Evolutionary conservation across 2,797 vertebrate species (phyloP), one percentile per base, ranked within the genome.

Genomic region (Cheirogaleus major): DNA sequence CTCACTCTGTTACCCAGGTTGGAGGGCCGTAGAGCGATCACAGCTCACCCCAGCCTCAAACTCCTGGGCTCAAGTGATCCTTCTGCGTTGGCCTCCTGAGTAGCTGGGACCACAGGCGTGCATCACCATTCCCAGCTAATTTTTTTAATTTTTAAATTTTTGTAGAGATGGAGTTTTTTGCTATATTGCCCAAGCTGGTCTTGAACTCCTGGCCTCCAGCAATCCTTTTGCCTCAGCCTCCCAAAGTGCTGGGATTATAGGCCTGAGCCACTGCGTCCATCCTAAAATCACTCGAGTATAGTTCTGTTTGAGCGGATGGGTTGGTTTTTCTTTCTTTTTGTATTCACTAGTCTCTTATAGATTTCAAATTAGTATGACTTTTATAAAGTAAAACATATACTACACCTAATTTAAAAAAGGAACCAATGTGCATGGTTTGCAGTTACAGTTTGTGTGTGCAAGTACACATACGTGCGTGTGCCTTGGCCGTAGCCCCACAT

Each of bases 401-500:
- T 9, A 7, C 3, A 22, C 7, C 17, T 14, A 1, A 15, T 35
- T 14, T 48, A 11, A 22, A 2, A 7, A 14, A 69, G 35, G 55
- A 65, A 45, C 9, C 48, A 11, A 0, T 2, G 12, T 43, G 35
- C 25, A 5, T 7, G 43, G 12, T 15, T 1, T 63, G 20, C 15
- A 30, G 63, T 35, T 32, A 4, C 13, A 4, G 18, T 7, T 2
- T 35, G 22, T 32, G 30, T 72, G 27, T 61, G 59, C 5, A 27
- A 15, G n/a, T 69, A 2, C 5, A 17, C 38, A 13, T 7, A 3
- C 6, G 4, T 41, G 38, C 3, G 0, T 25, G 11, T 50, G 18
- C 45, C 45, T 76, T 2, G 45, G 30, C 18, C 45, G 22, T 6
- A n/a, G 45, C 45, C 43, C 25, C 41, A 14, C 30, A 6, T 14